A percentile compares a stretch with the other conserved stretches of the same genome.
These are phyloP conservation scores for Desmodus rotundus DNA, from an alignment of 2,113 vertebrate genomes.

Conservation along the genomic window DNA sequence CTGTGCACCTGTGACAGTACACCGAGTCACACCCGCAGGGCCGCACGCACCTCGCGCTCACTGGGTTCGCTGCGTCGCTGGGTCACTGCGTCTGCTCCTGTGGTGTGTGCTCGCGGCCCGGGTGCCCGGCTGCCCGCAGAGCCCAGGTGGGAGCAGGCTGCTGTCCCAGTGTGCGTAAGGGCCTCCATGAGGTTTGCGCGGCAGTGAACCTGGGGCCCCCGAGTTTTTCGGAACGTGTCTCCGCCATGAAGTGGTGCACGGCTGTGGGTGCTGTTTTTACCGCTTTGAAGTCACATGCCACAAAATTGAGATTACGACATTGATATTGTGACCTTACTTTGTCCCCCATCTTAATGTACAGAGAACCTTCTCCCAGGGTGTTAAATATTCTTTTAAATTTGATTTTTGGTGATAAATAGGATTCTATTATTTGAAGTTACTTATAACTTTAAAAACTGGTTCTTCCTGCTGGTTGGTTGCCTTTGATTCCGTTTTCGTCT, in stretches of 20 bases:
- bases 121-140: too few species aligned
- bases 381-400: neutral
- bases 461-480: neutral
- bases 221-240: neutral
- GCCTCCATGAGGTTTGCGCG: neutral
- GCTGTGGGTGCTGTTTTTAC: neutral
- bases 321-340: neutral
- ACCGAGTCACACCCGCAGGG: neutral
- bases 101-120: too few species aligned
- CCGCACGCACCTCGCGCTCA: neutral
- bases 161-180: neutral
- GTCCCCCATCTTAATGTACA: neutral
- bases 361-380: neutral
- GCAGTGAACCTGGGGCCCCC: fast-evolving
- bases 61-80: too few species aligned
- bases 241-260: neutral
- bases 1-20: neutral
- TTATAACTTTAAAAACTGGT: neutral
- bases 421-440: neutral
- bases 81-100: too few species aligned
- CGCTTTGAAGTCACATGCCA: neutral
- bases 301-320: neutral
- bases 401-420: neutral
- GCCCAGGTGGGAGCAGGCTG: neutral
- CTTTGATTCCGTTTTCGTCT: neutral